phyloP scores from a whole-genome alignment of 2,113 vertebrate species.

The Pleuronectes platessa region DNA sequence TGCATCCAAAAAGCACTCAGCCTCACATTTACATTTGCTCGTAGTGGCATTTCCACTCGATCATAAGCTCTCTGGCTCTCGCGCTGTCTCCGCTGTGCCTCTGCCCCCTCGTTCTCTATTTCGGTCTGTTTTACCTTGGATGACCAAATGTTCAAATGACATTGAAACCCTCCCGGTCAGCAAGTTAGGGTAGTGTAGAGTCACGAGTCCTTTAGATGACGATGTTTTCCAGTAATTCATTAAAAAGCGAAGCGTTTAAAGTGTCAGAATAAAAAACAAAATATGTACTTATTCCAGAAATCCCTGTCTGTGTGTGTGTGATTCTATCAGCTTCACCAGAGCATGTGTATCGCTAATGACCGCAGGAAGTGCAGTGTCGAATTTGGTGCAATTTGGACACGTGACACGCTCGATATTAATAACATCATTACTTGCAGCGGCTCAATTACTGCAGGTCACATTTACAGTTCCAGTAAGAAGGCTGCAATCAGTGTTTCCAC shows the following conservation, averaged over 20 bases:
- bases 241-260: neutral
- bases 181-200: conserved; percentile 29
- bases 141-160: conserved; percentile 41
- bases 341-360: no score
- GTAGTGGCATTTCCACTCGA: neutral
- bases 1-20: neutral
- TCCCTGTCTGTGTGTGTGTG: no score
- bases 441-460: no score
- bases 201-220: conserved; percentile 24
- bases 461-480: no score
- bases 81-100: conserved; percentile 11
- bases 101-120: conserved; percentile 20
- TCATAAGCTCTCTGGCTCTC: neutral
- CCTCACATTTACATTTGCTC: conserved; percentile 20
- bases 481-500: no score
- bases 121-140: conserved; percentile 35
- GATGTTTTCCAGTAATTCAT: neutral
- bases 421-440: no score
- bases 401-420: no score
- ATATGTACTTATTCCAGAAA: no score
- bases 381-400: no score
- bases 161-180: conserved; percentile 46
- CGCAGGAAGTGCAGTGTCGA: no score
- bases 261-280: neutral
- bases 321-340: no score